Conservation (phyloP, 1,140 invertebrate genomes). For the Ptiloglossa arizonensis region DNA sequence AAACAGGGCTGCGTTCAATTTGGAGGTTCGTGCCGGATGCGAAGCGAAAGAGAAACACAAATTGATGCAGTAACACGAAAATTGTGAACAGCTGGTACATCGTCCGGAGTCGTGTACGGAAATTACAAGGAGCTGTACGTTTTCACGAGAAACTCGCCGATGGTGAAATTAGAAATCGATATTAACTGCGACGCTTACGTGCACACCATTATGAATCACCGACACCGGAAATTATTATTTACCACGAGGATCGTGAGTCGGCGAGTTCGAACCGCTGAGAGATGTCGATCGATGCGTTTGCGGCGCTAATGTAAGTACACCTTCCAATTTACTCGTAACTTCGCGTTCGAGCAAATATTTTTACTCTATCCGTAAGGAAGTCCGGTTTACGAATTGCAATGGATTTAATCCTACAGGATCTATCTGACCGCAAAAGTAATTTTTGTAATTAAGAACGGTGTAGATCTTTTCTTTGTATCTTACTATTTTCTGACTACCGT, state of each 20-base stretch:
- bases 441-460: too few relatives aligned
- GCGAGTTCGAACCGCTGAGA: neutral
- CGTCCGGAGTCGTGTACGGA: neutral
- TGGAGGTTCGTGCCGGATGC: neutral
- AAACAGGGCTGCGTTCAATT: neutral
- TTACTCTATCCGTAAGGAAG: too few relatives aligned
- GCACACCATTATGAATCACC: slow-evolving; percentile 26
- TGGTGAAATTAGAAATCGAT: slow-evolving; percentile 28
- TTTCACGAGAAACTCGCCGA: slow-evolving; percentile 7
- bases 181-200: slow-evolving; percentile 1
- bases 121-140: slow-evolving; percentile 1
- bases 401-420: too few relatives aligned
- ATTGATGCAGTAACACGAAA: neutral
- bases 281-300: slow-evolving; percentile 1
- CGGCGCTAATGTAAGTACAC: too few relatives aligned
- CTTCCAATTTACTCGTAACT: too few relatives aligned
- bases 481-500: too few relatives aligned
- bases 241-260: slow-evolving; percentile 8
- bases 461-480: too few relatives aligned
- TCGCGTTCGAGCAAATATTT: too few relatives aligned
- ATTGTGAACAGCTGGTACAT: neutral
- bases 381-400: too few relatives aligned
- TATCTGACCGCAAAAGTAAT: too few relatives aligned
- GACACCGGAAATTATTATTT: slow-evolving; percentile 31
- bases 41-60: neutral